Conservation (phyloP, 2,888 invertebrate species). For the Spatulosminthurus flaviceps region DNA sequence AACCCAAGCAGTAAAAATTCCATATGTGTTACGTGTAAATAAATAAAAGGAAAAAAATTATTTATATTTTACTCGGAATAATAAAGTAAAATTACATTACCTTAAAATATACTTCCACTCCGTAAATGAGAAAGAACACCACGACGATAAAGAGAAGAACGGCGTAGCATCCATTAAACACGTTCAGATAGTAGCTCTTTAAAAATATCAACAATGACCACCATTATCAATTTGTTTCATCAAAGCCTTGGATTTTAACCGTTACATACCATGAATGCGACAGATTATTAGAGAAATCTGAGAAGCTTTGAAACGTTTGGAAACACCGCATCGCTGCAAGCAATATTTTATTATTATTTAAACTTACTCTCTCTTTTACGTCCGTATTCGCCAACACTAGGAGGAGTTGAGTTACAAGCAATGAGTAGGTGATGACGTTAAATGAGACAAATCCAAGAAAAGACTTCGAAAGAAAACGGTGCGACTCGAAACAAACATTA, state of each 20-base stretch:
- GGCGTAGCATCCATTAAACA: slow-evolving; percentile 92
- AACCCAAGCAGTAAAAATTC: too few relatives aligned
- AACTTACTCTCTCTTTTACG: slow-evolving; percentile 70
- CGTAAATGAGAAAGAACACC: slow-evolving; percentile 91
- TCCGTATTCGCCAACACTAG: slow-evolving; percentile 70
- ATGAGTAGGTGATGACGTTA: slow-evolving; percentile 86
- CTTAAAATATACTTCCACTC: slow-evolving; percentile 94
- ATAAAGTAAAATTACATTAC: slow-evolving; percentile 68
- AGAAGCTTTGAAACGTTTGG: neutral
- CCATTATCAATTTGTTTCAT: neutral
- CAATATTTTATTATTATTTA: too few relatives aligned
- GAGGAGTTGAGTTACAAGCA: slow-evolving; percentile 79
- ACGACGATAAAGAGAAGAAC: slow-evolving; percentile 89
- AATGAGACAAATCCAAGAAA: slow-evolving; percentile 89
- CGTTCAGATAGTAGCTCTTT: slow-evolving; percentile 79
- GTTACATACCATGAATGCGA: neutral
- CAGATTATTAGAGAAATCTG: neutral
- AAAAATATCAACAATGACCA: neutral
- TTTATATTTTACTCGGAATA: neutral
- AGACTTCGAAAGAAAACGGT: slow-evolving; percentile 89
- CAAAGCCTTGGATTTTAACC: neutral
- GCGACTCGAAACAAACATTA: slow-evolving; percentile 86
- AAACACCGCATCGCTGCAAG: neutral
- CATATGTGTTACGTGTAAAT: too few relatives aligned
- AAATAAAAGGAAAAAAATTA: too few relatives aligned